phyloP scores from a whole-genome alignment of 1,140 invertebrate genomes.

The Sitobion miscanthi region DNA sequence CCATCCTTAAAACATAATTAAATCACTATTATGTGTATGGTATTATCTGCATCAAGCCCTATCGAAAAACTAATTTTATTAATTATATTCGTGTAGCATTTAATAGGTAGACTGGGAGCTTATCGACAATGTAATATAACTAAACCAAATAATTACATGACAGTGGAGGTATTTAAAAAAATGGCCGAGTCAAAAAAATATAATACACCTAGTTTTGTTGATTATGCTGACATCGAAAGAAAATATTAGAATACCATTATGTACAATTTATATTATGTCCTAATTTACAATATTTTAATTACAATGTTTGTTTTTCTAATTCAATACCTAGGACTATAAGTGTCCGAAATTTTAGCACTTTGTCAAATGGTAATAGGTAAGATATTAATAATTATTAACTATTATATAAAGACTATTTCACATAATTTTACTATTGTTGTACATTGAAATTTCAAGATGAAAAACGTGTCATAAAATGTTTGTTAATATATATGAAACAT shows the following conservation, averaged over 20 bases:
- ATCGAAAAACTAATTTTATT: neutral
- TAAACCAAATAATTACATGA: slow-evolving; percentile 83
- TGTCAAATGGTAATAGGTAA: no score
- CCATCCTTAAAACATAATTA: no score
- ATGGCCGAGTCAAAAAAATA: slow-evolving; percentile 77
- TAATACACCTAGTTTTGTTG: slow-evolving; percentile 82
- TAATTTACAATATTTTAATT: no score
- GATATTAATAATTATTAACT: no score
- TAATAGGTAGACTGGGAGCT: slow-evolving; percentile 88
- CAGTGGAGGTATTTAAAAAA: slow-evolving; percentile 85
- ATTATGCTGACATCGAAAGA: slow-evolving; percentile 93
- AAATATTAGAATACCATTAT: slow-evolving; percentile 98
- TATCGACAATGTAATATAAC: slow-evolving; percentile 95
- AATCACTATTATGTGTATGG: neutral
- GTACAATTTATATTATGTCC: slow-evolving; percentile 67
- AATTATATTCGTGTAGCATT: slow-evolving; percentile 62
- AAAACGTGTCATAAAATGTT: no score
- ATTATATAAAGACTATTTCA: no score
- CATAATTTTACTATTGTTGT: no score
- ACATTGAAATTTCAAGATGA: no score
- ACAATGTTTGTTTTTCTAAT: no score
- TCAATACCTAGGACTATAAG: no score
- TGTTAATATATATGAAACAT: no score
- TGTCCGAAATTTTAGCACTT: no score
- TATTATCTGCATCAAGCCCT: neutral